A percentile compares a stretch with the other conserved stretches of the same genome.
phyloP scores from a whole-genome alignment of 1,140 invertebrate genomes.

The Procambarus clarkii region DNA sequence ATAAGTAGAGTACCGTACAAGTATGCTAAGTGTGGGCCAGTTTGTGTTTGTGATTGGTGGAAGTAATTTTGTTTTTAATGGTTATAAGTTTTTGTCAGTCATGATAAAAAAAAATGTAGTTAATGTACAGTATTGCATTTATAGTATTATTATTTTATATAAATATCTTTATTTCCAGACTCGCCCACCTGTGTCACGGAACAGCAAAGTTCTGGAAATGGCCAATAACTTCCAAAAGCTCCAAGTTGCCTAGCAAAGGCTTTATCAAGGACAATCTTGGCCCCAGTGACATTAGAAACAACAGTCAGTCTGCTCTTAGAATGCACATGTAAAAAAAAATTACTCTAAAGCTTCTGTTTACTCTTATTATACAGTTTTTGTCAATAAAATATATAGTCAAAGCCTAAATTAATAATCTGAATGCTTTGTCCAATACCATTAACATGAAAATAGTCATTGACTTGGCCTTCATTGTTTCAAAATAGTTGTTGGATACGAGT shows the following conservation, averaged over 20 bases:
- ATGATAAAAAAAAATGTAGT: too few relatives aligned
- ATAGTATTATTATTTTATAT: not conserved
- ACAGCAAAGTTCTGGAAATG: constrained; percentile 72
- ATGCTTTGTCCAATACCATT: not conserved
- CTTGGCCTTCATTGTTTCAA: not conserved
- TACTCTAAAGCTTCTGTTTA: not conserved
- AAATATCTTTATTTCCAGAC: constrained; percentile 51
- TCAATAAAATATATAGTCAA: not conserved
- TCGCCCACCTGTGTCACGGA: constrained; percentile 69
- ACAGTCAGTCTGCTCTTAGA: not conserved
- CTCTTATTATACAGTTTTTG: not conserved
- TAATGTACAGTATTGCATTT: too few relatives aligned
- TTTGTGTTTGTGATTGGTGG: too few relatives aligned
- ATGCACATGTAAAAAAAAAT: not conserved
- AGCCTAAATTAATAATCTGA: too few relatives aligned
- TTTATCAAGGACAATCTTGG: constrained; percentile 35
- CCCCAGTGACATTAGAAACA: constrained; percentile 5
- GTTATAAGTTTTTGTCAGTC: too few relatives aligned
- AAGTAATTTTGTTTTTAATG: too few relatives aligned
- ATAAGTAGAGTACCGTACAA: too few relatives aligned
- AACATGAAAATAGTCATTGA: not conserved
- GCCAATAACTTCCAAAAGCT: constrained; percentile 73
- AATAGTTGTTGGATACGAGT: not conserved
- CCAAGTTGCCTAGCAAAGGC: constrained; percentile 70
- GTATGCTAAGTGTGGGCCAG: too few relatives aligned